These are phyloP conservation scores for Neotoxoptera formosana DNA, from an alignment of 1,140 invertebrate species.

Conservation along the genomic window DNA sequence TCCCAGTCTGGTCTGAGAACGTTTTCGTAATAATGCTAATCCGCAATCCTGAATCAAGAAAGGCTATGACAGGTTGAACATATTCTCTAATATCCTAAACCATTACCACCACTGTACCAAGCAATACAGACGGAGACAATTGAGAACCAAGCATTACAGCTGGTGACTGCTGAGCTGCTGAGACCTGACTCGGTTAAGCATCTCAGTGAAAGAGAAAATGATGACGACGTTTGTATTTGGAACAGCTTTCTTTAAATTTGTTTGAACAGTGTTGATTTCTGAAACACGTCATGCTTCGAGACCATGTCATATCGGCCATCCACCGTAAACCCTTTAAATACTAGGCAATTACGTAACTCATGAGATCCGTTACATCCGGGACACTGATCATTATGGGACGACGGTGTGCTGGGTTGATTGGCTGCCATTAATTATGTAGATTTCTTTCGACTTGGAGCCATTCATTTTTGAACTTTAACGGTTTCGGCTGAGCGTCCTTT, in stretches of 20 bases:
- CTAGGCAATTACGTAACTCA: neutral
- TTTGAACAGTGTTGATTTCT: neutral
- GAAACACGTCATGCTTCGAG: neutral
- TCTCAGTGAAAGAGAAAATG: neutral
- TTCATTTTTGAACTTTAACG: neutral
- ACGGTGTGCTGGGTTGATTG: too few relatives aligned
- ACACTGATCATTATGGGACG: rapidly evolving
- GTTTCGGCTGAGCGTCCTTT: neutral
- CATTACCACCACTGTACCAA: neutral
- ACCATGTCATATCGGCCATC: neutral
- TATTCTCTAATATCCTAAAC: neutral
- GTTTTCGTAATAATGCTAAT: too few relatives aligned
- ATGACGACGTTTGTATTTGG: neutral
- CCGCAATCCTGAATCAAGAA: neutral
- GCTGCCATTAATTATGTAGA: neutral
- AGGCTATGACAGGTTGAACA: neutral
- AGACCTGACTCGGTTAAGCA: rapidly evolving
- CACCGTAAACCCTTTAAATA: neutral
- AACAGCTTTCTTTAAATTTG: neutral
- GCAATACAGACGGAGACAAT: neutral
- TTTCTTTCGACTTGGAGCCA: too few relatives aligned
- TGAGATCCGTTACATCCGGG: neutral
- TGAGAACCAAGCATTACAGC: neutral
- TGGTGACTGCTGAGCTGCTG: neutral
- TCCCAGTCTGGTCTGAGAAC: neutral